Conservation (phyloP, 2,888 invertebrate genomes). For the Sussaba pulchella region DNA sequence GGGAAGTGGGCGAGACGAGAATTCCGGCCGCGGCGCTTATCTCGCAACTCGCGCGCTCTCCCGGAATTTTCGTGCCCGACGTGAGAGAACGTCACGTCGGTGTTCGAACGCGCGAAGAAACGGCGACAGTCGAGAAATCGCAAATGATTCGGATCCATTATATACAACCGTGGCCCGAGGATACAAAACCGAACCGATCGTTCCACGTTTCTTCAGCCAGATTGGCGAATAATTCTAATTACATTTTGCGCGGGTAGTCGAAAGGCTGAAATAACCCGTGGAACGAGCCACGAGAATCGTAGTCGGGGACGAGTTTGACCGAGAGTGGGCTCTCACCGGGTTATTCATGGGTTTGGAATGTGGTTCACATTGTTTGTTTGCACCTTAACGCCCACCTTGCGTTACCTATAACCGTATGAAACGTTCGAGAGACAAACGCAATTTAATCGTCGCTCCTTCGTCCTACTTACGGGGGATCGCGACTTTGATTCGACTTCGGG, state of each 20-base stretch:
- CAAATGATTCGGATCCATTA: neutral
- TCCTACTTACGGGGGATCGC: neutral
- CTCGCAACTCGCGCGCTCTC: conserved; percentile 11
- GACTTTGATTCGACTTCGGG: neutral
- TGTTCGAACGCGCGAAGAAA: neutral
- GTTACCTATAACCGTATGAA: neutral
- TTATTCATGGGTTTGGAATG: conserved; percentile 75
- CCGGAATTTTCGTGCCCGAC: neutral
- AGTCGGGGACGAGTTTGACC: conserved; percentile 48
- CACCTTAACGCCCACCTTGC: conserved; percentile 68
- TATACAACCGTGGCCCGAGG: no score
- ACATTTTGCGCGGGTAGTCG: conserved; percentile 69
- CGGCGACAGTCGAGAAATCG: conserved; percentile 18
- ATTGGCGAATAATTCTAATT: conserved; percentile 69
- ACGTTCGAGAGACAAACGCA: neutral
- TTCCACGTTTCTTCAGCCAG: no score
- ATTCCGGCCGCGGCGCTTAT: conserved; percentile 33
- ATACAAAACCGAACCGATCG: no score
- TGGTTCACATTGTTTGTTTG: conserved; percentile 76
- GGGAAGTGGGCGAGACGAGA: conserved; percentile 56
- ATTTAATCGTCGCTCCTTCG: conserved; percentile 23
- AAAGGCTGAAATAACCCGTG: conserved; percentile 6
- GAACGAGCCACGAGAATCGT: conserved; percentile 5
- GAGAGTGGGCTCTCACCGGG: conserved; percentile 60
- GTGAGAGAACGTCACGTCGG: neutral